These are phyloP conservation scores for Eretmodus cyanostictus DNA, from an alignment of 2,113 vertebrate species.

Conservation along the genomic window DNA sequence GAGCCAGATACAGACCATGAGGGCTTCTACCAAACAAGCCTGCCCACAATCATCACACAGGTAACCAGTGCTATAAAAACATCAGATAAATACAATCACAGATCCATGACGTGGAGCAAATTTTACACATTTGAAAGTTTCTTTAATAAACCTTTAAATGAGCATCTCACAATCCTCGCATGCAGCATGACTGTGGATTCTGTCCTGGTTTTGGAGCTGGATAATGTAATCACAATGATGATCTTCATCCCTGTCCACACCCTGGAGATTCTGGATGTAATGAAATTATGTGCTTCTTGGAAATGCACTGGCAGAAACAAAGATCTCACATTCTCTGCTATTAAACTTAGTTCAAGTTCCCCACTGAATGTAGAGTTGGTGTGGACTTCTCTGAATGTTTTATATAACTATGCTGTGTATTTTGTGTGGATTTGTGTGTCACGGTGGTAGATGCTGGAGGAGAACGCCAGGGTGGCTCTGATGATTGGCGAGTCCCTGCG, in stretches of 20 bases:
- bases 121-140: neutral
- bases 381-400: neutral
- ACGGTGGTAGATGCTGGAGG: conserved; percentile 81
- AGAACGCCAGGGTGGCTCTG: conserved; percentile 84
- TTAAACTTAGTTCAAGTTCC: neutral
- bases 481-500: conserved; percentile 78
- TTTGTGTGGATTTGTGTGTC: neutral
- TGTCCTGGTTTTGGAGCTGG: neutral
- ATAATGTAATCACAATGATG: neutral
- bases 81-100: neutral
- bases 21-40: conserved; percentile 89
- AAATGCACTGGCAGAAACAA: neutral
- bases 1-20: conserved; percentile 87
- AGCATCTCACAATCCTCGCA: neutral
- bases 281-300: neutral
- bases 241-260: neutral
- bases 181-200: neutral
- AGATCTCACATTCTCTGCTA: neutral
- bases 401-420: neutral
- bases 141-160: neutral
- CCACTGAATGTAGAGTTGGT: neutral
- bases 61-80: conserved; percentile 46
- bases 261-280: neutral
- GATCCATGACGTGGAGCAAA: neutral
- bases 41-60: conserved; percentile 89